Conservation (phyloP, 2,888 invertebrate species). For the Pecten maximus region DNA sequence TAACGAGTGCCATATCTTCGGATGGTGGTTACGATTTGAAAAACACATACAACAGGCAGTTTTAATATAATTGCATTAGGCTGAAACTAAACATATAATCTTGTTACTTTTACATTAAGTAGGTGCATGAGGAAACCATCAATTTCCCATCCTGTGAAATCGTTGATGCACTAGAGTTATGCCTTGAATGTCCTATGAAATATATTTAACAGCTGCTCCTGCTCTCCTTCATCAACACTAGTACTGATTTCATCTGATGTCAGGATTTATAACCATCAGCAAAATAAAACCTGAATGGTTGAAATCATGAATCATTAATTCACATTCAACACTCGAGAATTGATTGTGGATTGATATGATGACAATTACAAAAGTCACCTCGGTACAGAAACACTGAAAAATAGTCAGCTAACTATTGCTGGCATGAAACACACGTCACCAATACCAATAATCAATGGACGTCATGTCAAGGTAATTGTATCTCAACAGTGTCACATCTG, state of each 20-base stretch:
- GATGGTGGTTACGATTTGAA: not conserved
- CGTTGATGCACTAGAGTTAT: too few relatives aligned
- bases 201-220: too few relatives aligned
- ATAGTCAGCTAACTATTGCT: not conserved
- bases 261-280: too few relatives aligned
- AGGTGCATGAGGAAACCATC: too few relatives aligned
- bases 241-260: too few relatives aligned
- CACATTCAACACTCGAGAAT: not conserved
- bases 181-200: too few relatives aligned
- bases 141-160: too few relatives aligned
- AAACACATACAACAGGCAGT: not conserved
- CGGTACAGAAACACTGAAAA: not conserved
- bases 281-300: not conserved
- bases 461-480: not conserved
- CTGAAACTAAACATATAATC: not conserved
- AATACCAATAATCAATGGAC: not conserved
- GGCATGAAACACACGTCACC: not conserved
- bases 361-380: not conserved
- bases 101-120: too few relatives aligned
- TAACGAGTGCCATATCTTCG: too few relatives aligned
- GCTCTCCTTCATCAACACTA: too few relatives aligned
- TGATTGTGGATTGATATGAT: not conserved
- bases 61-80: not conserved
- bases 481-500: not conserved
- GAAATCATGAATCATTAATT: not conserved